Evolutionary conservation across 2,113 vertebrate genomes (phyloP).

Genomic region (Mugil cephalus): DNA sequence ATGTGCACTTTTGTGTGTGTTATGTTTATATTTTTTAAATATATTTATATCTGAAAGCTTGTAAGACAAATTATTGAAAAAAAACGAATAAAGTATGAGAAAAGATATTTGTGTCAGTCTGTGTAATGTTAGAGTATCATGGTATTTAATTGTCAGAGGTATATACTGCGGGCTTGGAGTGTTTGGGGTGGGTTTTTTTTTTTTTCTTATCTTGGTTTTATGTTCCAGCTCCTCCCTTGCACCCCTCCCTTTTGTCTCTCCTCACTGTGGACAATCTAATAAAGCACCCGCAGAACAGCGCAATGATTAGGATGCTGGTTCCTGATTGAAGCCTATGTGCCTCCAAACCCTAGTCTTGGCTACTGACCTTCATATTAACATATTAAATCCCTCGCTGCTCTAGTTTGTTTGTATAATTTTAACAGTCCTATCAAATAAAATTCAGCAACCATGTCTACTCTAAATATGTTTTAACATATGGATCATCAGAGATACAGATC

Average conservation of each 20-base stretch:
- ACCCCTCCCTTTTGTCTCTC: constrained; percentile 38
- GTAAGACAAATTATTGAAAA: constrained; percentile 51
- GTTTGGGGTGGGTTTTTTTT: background rate
- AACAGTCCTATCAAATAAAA: background rate
- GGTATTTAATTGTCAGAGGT: background rate
- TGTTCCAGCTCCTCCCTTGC: constrained; percentile 47
- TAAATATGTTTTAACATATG: constrained; percentile 1
- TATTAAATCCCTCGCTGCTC: constrained; percentile 36
- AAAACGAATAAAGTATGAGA: constrained; percentile 70
- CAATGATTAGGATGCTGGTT: constrained; percentile 38
- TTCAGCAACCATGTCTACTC: background rate
- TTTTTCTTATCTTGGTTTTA: constrained; percentile 59
- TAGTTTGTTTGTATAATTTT: background rate
- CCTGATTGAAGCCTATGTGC: constrained; percentile 34
- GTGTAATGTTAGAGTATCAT: constrained; percentile 8
- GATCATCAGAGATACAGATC: background rate
- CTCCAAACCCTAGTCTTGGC: constrained; percentile 24
- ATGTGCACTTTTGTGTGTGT: constrained; percentile 71
- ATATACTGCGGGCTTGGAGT: background rate
- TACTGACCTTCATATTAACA: constrained; percentile 37
- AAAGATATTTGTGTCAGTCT: constrained; percentile 50
- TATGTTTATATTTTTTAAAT: constrained; percentile 74
- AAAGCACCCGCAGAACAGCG: constrained; percentile 51
- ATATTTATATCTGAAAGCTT: constrained; percentile 76
- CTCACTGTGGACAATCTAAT: constrained; percentile 66